Base-by-base conservation (phyloP, 2,797 vertebrate species). In the Nyctalus aviator region DNA sequence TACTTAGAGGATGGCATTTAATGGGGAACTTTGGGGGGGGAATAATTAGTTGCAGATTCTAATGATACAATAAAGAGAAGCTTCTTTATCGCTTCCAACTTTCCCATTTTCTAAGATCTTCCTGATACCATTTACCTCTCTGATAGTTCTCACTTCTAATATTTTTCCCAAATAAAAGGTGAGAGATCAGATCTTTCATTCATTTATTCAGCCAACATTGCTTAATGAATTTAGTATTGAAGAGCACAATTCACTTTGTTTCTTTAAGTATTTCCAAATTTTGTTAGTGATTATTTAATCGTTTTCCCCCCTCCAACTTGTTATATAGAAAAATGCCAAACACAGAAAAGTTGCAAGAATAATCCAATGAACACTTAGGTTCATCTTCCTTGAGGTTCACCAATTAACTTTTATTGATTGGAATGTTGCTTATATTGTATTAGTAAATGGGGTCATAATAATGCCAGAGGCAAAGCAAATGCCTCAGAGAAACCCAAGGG, bases 161-260 rank as follows among this genome's bases (percentile, higher is more conserved):
- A 59, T 73, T 59, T 77, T 78, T 88, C 68, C 66, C 83, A 89
- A 53, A 46, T 75, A 57, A 68, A 95, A 93, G 48, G n/a, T 46
- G 77, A 35, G 37, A 91, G 27, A 84, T 57, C 4, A 79, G 59
- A 71, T 78, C 30, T 68, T 84, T 84, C 37, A 53, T 50, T 90
- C 41, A 81, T 76, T 90, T 37, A 87, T 71, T 79, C 53, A 88
- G 55, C 53, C 73, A 86, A 75, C 18, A 37, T 55, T 55, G 55
- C 64, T 84, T 73, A 53, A 30, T 71, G 72, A 30, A 53, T 53
- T 91, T 57, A 35, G 27, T 84, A 84, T 37, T 71, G 13, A 94
- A 93, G 48, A 82, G 48, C 25, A 93, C 23, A 86, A 76, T 64
- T 89, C 57, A 72, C 73, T 79, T 86, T 71, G 44, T 5, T 59